Base-by-base conservation (phyloP, 2,797 vertebrate genomes). In the Mormyrus hasselquistii region DNA sequence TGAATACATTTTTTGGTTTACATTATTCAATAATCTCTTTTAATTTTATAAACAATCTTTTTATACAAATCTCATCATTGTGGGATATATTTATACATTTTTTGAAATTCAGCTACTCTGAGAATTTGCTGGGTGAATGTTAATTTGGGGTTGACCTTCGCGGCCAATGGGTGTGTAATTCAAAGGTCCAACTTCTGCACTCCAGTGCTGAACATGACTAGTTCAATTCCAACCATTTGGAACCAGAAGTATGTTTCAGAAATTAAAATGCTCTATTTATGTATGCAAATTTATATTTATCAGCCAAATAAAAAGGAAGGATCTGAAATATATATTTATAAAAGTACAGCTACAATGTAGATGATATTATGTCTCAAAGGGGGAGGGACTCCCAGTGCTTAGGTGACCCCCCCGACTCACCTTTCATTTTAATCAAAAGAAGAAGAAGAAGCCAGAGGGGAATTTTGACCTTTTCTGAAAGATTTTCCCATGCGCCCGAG, bases 1-100 rank as follows among this genome's bases (percentile, higher is more conserved):
- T 34, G 53, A 87, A 87, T 87, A 87, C 85, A 87, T 41, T 87
- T 57, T 73, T 87, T 87, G 52, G 84, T 86, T 86, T 84, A 55
- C 84, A 55, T 50, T 55, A 86, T 53, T 53, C 22, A 16, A 29
- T 57, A 53, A 34, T 53, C 29, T 38, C 85, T 52, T 87, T 53
- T 84, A 84, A 47, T 84, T 84, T 84, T 84, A 84, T 84, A 84
- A 84, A 84, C 82, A 84, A 49, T 84, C 44, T 84, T 47, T 84
- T 84, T 49, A 84, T 49, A 84, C 52, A 84, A 22, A 14, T 83
- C 34, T 83, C 10, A 55, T 57, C 10, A 62, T 25, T 19, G 69
- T 7, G 82, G 82, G 44, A 65, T 69, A 87, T 55, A 55, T 53
- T 87, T 87, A 52, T 53, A 86, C 12, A 52, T 52, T 47, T 79